Conservation (phyloP, 2,888 invertebrate species). For the Oithona nana region DNA sequence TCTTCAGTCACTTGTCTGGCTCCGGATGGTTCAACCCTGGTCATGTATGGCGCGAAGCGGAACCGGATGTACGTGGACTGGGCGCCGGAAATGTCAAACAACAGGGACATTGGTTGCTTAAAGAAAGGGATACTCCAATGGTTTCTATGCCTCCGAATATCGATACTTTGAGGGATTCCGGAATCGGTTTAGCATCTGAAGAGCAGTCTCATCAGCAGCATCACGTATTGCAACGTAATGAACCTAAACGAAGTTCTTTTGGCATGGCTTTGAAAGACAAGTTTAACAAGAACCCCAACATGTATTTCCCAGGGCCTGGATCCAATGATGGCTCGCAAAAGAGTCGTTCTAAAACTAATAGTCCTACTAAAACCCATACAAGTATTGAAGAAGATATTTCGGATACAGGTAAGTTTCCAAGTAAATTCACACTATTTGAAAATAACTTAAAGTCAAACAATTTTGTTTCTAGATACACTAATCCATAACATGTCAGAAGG, state of each 20-base stretch:
- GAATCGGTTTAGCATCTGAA: not conserved
- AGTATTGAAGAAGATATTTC: too few species aligned
- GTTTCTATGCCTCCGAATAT: not conserved
- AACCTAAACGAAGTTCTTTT: conserved; percentile 1
- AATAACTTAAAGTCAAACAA: too few species aligned
- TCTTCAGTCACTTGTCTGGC: too few species aligned
- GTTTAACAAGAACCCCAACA: conserved; percentile 17
- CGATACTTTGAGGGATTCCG: not conserved
- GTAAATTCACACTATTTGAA: too few species aligned
- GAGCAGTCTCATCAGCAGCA: not conserved
- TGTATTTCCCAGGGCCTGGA: conserved; percentile 8
- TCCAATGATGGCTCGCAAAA: too few species aligned
- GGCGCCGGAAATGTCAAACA: not conserved
- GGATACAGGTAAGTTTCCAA: too few species aligned
- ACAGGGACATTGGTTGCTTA: not conserved
- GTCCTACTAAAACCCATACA: too few species aligned
- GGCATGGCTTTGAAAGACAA: conserved; percentile 12
- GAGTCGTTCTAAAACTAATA: too few species aligned
- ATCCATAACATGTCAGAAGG: conserved; percentile 16
- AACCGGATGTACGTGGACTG: not conserved
- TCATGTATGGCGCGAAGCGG: not conserved
- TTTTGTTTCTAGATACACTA: too few species aligned
- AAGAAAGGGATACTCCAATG: not conserved
- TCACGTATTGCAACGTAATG: too few species aligned
- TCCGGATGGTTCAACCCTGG: conserved; percentile 6